Conservation (phyloP, 2,888 invertebrate species). For the Macrosiphum euphorbiae region DNA sequence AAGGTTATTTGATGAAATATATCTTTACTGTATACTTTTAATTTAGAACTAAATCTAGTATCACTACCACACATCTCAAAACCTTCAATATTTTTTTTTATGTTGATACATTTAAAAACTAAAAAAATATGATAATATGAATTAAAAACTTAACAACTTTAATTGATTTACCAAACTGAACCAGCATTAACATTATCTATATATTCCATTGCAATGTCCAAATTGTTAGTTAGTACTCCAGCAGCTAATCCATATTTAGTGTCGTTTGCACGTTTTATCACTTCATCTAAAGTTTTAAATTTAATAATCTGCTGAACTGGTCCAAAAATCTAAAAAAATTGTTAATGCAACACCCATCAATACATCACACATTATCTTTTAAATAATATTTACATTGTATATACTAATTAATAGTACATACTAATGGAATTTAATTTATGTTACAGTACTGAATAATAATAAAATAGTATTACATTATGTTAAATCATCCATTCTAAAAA, state of each 20-base stretch:
- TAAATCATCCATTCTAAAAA: background rate
- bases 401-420: background rate
- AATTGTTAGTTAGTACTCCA: constrained; percentile 90
- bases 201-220: constrained; percentile 82
- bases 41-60: no score
- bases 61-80: background rate
- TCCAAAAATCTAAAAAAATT: constrained; percentile 85
- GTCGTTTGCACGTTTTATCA: constrained; percentile 89
- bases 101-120: background rate
- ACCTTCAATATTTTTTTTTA: background rate
- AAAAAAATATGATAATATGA: background rate
- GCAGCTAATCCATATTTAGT: constrained; percentile 95
- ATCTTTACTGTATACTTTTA: no score
- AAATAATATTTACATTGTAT: background rate
- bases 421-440: constrained; percentile 72
- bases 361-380: background rate
- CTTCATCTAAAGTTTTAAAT: constrained; percentile 88
- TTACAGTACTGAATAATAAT: constrained; percentile 83
- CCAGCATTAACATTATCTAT: constrained; percentile 85
- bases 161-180: constrained; percentile 75
- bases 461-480: background rate
- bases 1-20: background rate
- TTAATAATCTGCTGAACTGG: constrained; percentile 94
- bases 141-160: background rate
- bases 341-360: no score